Evolutionary conservation across 2,797 vertebrate genomes (phyloP).

Genomic region (Podargus strigoides): DNA sequence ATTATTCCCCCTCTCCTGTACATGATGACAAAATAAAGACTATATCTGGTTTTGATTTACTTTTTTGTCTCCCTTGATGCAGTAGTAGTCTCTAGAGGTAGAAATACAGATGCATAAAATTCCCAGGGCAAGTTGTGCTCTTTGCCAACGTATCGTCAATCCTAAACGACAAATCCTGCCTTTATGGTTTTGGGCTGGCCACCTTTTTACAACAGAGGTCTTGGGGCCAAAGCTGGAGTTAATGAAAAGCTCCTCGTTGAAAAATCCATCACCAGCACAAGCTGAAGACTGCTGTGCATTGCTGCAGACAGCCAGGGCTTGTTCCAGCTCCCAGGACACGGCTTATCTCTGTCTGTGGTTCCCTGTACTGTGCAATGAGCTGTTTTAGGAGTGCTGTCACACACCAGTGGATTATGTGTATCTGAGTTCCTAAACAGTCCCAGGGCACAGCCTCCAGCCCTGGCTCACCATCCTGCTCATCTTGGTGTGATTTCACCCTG

Average conservation of each 20-base stretch:
- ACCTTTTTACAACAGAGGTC: background rate
- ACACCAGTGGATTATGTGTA: background rate
- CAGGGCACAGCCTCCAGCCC: background rate
- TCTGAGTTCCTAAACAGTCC: background rate
- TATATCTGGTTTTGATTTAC: background rate
- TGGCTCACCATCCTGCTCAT: background rate
- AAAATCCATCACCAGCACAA: background rate
- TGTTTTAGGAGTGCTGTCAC: background rate
- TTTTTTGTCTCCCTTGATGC: background rate
- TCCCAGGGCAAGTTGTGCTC: background rate
- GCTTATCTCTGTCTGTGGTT: fast-evolving
- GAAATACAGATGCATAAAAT: background rate
- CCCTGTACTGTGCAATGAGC: background rate
- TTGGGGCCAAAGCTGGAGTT: background rate
- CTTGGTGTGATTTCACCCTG: background rate
- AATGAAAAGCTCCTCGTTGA: background rate
- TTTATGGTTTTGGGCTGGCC: background rate
- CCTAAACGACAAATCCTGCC: background rate
- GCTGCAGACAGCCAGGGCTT: background rate
- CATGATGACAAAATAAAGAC: background rate
- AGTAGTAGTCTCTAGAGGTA: background rate
- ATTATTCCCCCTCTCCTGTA: background rate
- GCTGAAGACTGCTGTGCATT: background rate
- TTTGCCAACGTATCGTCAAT: background rate
- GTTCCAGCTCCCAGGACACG: background rate